A percentile compares a stretch with the other conserved stretches of the same genome.
Evolutionary conservation across 1,140 invertebrate species (phyloP).

Genomic region (Dreissena polymorpha): DNA sequence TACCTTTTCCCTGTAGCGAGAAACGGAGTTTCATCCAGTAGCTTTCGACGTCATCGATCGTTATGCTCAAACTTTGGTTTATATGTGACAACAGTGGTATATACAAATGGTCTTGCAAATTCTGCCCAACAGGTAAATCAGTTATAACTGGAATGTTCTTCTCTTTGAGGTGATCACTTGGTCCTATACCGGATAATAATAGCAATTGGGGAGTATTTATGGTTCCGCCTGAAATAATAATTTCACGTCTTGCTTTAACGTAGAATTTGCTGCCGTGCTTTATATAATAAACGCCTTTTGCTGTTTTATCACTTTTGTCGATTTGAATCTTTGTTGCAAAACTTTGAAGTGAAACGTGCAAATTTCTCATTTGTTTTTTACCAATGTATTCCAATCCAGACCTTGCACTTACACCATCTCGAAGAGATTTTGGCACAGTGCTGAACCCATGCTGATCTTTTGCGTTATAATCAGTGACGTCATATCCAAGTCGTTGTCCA

Average conservation of each 20-base stretch:
- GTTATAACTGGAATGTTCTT: slow-evolving; percentile 63
- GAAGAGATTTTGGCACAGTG: slow-evolving; percentile 7
- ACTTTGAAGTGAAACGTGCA: slow-evolving; percentile 3
- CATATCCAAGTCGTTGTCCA: slow-evolving; percentile 78
- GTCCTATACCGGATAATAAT: slow-evolving; percentile 50
- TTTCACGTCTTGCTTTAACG: slow-evolving; percentile 38
- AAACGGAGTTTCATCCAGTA: slow-evolving; percentile 56
- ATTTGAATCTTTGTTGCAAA: slow-evolving; percentile 30
- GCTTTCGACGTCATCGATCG: slow-evolving; percentile 32
- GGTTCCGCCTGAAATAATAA: slow-evolving; percentile 46
- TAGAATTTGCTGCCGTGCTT: slow-evolving; percentile 13
- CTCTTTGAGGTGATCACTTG: slow-evolving; percentile 66
- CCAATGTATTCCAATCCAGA: slow-evolving; percentile 27
- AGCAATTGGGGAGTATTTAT: slow-evolving; percentile 50
- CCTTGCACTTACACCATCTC: slow-evolving; percentile 23
- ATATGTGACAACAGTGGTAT: background rate
- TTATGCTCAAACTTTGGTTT: background rate
- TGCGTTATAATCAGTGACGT: slow-evolving; percentile 79
- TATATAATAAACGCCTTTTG: slow-evolving; percentile 27
- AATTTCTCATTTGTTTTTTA: background rate
- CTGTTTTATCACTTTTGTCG: slow-evolving; percentile 4
- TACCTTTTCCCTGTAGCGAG: slow-evolving; percentile 58
- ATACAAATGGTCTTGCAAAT: slow-evolving; percentile 15
- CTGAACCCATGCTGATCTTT: slow-evolving; percentile 43
- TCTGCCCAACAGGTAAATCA: slow-evolving; percentile 88